Evolutionary conservation across 2,888 invertebrate genomes (phyloP), one percentile per base, ranked within the genome.

Genomic region (Poecilobothrus nobilitatus): DNA sequence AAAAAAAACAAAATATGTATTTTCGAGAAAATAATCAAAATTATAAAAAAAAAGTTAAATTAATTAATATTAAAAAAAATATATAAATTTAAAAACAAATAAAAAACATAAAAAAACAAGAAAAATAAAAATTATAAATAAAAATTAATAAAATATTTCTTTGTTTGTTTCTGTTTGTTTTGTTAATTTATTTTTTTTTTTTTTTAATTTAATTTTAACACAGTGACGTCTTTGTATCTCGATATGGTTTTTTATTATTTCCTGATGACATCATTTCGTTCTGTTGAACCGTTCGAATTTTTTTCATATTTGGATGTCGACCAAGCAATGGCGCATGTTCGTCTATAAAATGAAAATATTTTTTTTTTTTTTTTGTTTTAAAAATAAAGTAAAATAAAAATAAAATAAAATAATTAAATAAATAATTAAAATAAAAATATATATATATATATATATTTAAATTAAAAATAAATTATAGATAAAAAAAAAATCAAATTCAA

Each of bases 311-410:
- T 70, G 69, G 68, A 41, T 27, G 66, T 33, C 81, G 81, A 77
- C 80, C 81, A 80, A 84, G 82, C 81, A 84, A 80, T 77, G 84
- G 83, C 75, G 80, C 83, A 83, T 84, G 83, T 83, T 84, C 83
- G 79, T 84, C 84, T 83, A 83, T 78, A 82, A 74, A 73, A 74
- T 74, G 71, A 73, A 71, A 71, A 70, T 69, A 70, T 12, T 41
- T 41, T 41, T 41, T 1, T 12, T 12, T 41, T 41, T 41, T 15
- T 12, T 12, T 12, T 37, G 2, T 27, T 27, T 27, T 27, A 27
- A 78, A 27, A 78, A 74, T 74, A 74, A 70, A 73, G 72, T 73
- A 73, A 75, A 73, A 73, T 73, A 76, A 75, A 75, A 75, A 74
- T 73, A 74, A 74, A 72, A 73, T 75, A 73, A 72, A 74, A 75